Conservation (phyloP, 2,888 invertebrate species). For the Cecidostiba fungosa region DNA sequence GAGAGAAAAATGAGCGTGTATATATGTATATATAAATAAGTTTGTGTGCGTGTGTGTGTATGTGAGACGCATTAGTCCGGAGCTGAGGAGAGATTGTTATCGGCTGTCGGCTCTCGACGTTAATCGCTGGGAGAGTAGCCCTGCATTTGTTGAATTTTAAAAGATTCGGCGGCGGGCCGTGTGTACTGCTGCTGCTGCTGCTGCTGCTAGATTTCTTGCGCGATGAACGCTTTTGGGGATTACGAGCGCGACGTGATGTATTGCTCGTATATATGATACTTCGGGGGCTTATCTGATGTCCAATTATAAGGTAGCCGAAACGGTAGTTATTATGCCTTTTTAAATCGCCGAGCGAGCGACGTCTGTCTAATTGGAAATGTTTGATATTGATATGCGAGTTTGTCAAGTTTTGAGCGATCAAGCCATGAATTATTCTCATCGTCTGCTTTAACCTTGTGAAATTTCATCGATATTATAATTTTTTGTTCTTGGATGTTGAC, state of each 20-base stretch:
- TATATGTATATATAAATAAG: too few relatives aligned
- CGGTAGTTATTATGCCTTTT: not conserved
- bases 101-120: not conserved
- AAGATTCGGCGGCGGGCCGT: not conserved
- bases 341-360: not conserved
- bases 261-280: not conserved
- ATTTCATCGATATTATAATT: not conserved
- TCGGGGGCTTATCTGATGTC: constrained; percentile 29
- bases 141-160: constrained; percentile 52
- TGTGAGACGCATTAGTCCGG: constrained; percentile 2
- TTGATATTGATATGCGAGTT: not conserved
- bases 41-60: not conserved
- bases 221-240: constrained; percentile 28
- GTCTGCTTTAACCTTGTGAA: not conserved
- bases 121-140: constrained; percentile 21
- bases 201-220: not conserved
- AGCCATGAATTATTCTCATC: not conserved
- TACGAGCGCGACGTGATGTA: not conserved
- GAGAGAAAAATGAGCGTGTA: not conserved
- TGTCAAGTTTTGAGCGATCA: not conserved
- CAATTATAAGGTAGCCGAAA: constrained; percentile 14
- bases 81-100: constrained; percentile 20
- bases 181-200: not conserved
- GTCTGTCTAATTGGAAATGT: not conserved
- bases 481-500: not conserved